Evolutionary conservation across 2,888 invertebrate genomes (phyloP), one percentile per base, ranked within the genome.

Genomic region (Calephelis perditalis): DNA sequence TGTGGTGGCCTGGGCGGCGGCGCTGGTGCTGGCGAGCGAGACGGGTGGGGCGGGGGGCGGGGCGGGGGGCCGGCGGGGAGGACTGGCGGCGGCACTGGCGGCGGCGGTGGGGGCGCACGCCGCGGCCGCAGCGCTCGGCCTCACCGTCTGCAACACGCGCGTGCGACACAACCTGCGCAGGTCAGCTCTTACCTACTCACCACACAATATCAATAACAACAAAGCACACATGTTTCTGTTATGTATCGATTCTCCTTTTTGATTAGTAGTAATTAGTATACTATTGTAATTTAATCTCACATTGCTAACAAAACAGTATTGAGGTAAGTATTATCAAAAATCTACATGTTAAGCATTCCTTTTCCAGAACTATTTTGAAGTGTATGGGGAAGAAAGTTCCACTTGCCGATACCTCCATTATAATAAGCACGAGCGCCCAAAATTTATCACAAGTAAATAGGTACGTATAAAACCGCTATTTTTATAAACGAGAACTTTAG

Each of bases 381-480:
- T 96, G 95, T 74, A 92, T 96, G 81, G 96, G 97, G 8, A 94
- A 95, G 73, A 96, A 96, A 79, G 94, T 96, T 26, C 96, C 96
- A 0, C 83, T 96, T 12, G 86, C 95, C 45, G 96, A 96, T 73
- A 95, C 95, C 0, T 95, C 95, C 0, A 91, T 95, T 67, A 95
- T 93, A 57, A 92, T 94, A 0, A 94, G 94, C 78, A 94, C 94
- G 65, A 95, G 96, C 76, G 95, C 95, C 60, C 95, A 95, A 71
- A 95, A 96, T 76, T 92, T 96, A 8, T 94, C 94, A 62, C 84
- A 87, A 70, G 79, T 86, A 6, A 91, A 91, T 75, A 84, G 91
- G 91, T 90, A 75, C 66, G 61, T 68, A 7, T 62, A 12, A 45
- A 45, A n/a, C 45, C 8, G 5, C 40, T 40, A 40, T 40, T 40